Evolutionary conservation across 1,140 invertebrate genomes (phyloP), one percentile per base, ranked within the genome.

Genomic region (Oreohelix idahoensis): DNA sequence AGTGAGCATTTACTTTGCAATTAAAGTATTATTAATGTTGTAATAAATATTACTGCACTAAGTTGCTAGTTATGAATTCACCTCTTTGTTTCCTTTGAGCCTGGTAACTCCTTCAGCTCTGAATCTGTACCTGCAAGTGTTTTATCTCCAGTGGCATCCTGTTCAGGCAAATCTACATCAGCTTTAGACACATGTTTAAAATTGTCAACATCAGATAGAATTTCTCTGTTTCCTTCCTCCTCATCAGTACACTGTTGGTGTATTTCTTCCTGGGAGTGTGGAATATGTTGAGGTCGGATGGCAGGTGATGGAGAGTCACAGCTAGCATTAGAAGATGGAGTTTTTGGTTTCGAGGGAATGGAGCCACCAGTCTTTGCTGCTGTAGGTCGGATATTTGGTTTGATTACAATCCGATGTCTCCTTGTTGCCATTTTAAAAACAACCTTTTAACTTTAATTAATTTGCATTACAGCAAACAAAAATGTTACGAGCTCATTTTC

Each of bases 331-430:
- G 35, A 13, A 39, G 51, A 35, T 20, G 77, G 17, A 4, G 36
- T 20, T 39, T 63, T 79, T 10, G 58, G 53, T 66, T 79, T 79
- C 38, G 77, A 10, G 2, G 39, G 2, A 8, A 20, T 32, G 1
- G 77, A 0, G 26, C 51, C 58, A 23, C 29, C 29, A 66, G 77
- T 10, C 58, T 69, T 79, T 36, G 51, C 1, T 51, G 63, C 38
- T 1, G 1, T 26, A 32, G 77, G 77, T 36, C 58, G 29, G 36
- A 79, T 79, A 26, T 79, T 79, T 29, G 77, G 77, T 69, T 79
- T 79, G 1, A 79, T 66, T 35, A 79, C 63, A 69, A 79, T 10
- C 15, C 77, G 53, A 26, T 29, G 36, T 36, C 77, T 20, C 36
- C 77, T 45, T n/a, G 45, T 49, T 35, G 42, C 45, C 38, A 39